phyloP scores from a whole-genome alignment of 2,113 vertebrate species.

The Rallus limicola region DNA sequence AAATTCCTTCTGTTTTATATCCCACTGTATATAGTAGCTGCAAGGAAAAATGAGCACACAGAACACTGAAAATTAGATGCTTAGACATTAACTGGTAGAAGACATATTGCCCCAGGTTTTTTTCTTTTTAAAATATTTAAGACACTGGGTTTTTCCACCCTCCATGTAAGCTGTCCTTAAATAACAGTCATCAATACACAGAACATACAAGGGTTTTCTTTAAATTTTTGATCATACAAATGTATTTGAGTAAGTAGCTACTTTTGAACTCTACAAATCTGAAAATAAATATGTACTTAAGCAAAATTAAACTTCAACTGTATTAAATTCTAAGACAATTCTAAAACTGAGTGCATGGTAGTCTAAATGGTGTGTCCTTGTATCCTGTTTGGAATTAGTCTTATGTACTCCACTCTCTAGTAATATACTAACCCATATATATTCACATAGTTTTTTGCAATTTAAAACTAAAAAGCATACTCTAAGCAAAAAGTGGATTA shows the following conservation, averaged over 20 bases:
- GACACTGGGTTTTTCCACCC: rapidly evolving
- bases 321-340: not conserved
- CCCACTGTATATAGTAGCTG: not conserved
- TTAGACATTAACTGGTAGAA: not conserved
- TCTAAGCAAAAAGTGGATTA: not conserved
- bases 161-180: not conserved
- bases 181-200: not conserved
- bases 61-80: not conserved
- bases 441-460: not conserved
- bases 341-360: not conserved
- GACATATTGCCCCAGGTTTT: not conserved
- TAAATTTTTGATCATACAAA: not conserved
- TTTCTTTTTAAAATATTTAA: not conserved
- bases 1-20: constrained; percentile 7
- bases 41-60: not conserved
- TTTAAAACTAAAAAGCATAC: not conserved
- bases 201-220: not conserved
- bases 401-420: not conserved
- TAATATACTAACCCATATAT: not conserved
- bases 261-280: not conserved
- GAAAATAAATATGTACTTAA: constrained; percentile 1
- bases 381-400: not conserved
- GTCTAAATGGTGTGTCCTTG: not conserved
- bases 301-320: not conserved
- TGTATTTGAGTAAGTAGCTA: not conserved